These are phyloP conservation scores for Girardinus metallicus DNA, from an alignment of 2,797 vertebrate genomes.

Conservation along the genomic window DNA sequence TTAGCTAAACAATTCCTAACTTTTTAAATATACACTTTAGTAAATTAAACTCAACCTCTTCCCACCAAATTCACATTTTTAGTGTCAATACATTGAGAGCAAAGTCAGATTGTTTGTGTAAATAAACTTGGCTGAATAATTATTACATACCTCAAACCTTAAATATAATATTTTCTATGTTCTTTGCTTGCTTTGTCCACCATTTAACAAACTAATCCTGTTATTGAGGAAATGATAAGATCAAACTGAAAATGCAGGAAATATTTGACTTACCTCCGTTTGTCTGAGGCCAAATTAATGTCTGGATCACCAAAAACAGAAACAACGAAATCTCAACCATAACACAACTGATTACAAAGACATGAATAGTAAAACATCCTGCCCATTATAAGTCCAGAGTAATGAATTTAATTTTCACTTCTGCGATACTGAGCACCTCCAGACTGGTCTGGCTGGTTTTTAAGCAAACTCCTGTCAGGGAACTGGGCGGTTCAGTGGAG, in stretches of 20 bases:
- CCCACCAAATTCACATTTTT: too few species aligned
- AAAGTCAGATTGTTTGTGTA: too few species aligned
- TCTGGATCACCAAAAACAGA: neutral
- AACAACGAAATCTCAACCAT: neutral
- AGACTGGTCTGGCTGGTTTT: neutral
- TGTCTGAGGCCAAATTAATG: neutral
- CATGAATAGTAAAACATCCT: too few species aligned
- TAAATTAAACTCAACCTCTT: too few species aligned
- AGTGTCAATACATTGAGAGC: too few species aligned
- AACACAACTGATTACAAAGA: too few species aligned
- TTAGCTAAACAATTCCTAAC: too few species aligned
- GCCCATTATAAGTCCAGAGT: neutral
- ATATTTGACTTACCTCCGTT: neutral
- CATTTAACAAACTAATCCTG: neutral
- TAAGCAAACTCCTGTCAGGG: too few species aligned
- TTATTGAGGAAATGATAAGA: neutral
- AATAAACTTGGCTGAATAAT: too few species aligned
- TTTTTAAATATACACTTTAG: too few species aligned
- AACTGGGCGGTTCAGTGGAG: too few species aligned
- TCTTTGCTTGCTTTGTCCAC: neutral
- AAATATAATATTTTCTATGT: neutral
- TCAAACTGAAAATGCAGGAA: neutral
- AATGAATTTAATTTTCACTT: neutral
- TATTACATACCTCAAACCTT: too few species aligned
- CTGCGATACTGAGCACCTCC: accelerated